Percentiles rank a stretch among this genome's conserved stretches.
phyloP scores from a whole-genome alignment of 2,113 vertebrate genomes.

The Orycteropus afer region DNA sequence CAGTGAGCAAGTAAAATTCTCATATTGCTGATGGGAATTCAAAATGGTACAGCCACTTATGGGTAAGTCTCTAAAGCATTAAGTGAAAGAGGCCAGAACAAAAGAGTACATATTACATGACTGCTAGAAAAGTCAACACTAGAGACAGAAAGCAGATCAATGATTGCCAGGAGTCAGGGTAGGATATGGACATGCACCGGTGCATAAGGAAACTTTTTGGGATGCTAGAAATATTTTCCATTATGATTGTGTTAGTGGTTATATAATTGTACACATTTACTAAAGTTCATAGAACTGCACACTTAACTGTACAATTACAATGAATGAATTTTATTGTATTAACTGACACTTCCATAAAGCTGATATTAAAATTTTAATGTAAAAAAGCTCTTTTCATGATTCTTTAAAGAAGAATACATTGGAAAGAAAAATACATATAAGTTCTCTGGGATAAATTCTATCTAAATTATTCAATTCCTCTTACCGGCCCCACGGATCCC shows the following conservation, averaged over 20 bases:
- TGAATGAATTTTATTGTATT: neutral
- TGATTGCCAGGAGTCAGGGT: neutral
- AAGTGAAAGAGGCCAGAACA: neutral
- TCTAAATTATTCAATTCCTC: slow-evolving; percentile 45
- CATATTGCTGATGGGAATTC: neutral
- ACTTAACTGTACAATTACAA: neutral
- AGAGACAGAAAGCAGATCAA: neutral
- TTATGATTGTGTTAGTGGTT: neutral
- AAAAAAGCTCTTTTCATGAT: neutral
- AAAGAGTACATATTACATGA: neutral
- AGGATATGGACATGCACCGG: neutral
- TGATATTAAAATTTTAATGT: slow-evolving; percentile 19
- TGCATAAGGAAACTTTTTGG: neutral
- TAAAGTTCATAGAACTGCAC: neutral
- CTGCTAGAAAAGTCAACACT: neutral
- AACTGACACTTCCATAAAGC: neutral
- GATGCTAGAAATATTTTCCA: neutral
- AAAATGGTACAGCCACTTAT: neutral
- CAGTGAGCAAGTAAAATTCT: slow-evolving; percentile 17
- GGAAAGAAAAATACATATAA: neutral
- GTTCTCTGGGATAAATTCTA: neutral
- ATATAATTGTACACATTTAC: neutral
- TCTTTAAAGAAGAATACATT: neutral
- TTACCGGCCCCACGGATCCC: slow-evolving; percentile 96
- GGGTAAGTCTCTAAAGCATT: neutral